These are phyloP conservation scores for Motacilla alba DNA, from an alignment of 2,113 vertebrate species.

Conservation along the genomic window DNA sequence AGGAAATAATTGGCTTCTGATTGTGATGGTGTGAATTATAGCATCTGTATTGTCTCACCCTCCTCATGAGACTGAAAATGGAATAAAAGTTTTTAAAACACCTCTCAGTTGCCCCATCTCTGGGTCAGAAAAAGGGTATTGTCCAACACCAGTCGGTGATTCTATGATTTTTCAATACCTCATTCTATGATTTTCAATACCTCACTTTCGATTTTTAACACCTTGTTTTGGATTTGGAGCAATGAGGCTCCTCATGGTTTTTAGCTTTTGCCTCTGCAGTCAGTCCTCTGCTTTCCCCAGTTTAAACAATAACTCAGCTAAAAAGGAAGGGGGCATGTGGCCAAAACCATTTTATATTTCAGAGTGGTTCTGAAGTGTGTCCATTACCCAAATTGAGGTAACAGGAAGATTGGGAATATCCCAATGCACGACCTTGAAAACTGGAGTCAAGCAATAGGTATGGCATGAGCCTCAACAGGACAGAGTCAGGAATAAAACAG, in stretches of 20 bases:
- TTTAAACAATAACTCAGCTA: not conserved
- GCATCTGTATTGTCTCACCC: too few relatives aligned
- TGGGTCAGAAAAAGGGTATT: not conserved
- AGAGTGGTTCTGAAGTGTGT: not conserved
- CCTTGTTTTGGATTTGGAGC: not conserved
- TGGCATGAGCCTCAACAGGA: not conserved
- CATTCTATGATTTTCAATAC: not conserved
- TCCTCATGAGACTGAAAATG: too few relatives aligned
- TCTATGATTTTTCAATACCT: too few relatives aligned
- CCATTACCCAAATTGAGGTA: not conserved
- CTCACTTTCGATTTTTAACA: not conserved
- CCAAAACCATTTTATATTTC: not conserved
- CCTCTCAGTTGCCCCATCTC: not conserved
- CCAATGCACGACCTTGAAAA: not conserved
- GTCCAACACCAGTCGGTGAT: not conserved
- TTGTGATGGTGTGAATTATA: too few relatives aligned
- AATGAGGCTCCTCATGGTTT: rapidly evolving
- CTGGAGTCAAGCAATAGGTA: not conserved
- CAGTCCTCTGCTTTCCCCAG: not conserved
- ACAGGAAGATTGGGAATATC: not conserved
- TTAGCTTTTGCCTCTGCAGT: not conserved
- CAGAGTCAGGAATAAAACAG: not conserved
- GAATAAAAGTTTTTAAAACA: too few relatives aligned
- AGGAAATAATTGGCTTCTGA: too few relatives aligned
- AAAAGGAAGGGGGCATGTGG: not conserved